phyloP scores from a whole-genome alignment of 2,797 vertebrate species.

The Muscicapa comitata region DNA sequence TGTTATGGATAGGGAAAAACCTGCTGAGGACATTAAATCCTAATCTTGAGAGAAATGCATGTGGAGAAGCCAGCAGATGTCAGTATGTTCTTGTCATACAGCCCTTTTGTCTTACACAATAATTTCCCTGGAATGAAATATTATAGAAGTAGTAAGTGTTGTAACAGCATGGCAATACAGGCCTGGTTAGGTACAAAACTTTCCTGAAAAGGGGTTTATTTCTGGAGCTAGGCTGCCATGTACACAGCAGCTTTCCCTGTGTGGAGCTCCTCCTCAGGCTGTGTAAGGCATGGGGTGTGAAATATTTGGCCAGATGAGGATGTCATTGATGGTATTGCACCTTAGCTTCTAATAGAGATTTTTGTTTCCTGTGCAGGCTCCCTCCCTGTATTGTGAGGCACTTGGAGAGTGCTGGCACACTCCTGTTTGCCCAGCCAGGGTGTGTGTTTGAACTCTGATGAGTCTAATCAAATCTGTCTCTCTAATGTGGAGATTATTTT shows the following conservation, averaged over 20 bases:
- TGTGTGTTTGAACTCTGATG: neutral
- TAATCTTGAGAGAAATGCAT: neutral
- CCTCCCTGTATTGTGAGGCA: neutral
- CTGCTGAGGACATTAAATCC: neutral
- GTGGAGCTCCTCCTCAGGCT: neutral
- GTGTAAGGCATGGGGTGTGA: neutral
- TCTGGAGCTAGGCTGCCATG: neutral
- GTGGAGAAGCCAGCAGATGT: constrained; percentile 76
- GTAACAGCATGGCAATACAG: neutral
- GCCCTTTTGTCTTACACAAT: neutral
- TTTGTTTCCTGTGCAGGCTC: neutral
- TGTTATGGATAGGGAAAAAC: neutral
- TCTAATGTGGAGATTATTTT: constrained; percentile 9
- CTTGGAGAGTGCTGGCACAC: neutral
- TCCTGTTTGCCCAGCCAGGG: neutral
- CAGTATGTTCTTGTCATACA: constrained; percentile 70
- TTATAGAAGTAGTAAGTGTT: neutral
- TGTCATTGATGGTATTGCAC: neutral
- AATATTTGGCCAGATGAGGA: neutral
- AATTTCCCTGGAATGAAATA: neutral
- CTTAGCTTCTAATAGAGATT: neutral
- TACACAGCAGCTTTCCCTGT: neutral
- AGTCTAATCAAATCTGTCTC: neutral
- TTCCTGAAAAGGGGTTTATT: neutral
- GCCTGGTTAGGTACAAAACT: neutral